Conservation (phyloP, 2,888 invertebrate species). For the Crepidodera aurea region DNA sequence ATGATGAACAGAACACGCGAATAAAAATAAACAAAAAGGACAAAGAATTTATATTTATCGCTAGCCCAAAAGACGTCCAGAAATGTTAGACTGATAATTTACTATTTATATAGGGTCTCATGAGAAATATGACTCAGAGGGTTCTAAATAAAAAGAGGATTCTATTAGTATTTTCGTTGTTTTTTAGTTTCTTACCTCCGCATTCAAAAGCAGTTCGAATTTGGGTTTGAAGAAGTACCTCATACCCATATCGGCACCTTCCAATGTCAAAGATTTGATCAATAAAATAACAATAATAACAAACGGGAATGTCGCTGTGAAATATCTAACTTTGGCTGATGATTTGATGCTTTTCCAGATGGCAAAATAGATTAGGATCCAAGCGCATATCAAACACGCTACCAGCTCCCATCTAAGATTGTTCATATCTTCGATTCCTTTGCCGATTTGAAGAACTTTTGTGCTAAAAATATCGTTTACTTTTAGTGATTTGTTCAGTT, state of each 20-base stretch:
- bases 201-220: slow-evolving; percentile 82
- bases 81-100: no score
- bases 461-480: slow-evolving; percentile 80
- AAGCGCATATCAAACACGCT: slow-evolving; percentile 88
- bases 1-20: no score
- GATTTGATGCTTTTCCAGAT: slow-evolving; percentile 96
- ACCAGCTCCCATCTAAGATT: slow-evolving; percentile 88
- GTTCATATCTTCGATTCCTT: slow-evolving; percentile 84
- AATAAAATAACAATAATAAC: slow-evolving; percentile 86
- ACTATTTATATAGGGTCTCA: no score
- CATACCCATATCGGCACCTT: slow-evolving; percentile 86
- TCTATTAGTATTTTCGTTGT: no score
- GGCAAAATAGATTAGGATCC: slow-evolving; percentile 95
- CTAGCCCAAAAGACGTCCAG: no score
- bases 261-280: slow-evolving; percentile 86
- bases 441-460: slow-evolving; percentile 84
- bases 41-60: no score
- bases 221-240: slow-evolving; percentile 87
- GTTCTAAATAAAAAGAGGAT: no score
- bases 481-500: no score
- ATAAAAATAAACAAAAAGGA: no score
- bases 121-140: no score
- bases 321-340: slow-evolving; percentile 90
- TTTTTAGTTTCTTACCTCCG: slow-evolving; percentile 76
- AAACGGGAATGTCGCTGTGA: slow-evolving; percentile 93